phyloP scores from a whole-genome alignment of 2,797 vertebrate genomes.

The Tapirus indicus region DNA sequence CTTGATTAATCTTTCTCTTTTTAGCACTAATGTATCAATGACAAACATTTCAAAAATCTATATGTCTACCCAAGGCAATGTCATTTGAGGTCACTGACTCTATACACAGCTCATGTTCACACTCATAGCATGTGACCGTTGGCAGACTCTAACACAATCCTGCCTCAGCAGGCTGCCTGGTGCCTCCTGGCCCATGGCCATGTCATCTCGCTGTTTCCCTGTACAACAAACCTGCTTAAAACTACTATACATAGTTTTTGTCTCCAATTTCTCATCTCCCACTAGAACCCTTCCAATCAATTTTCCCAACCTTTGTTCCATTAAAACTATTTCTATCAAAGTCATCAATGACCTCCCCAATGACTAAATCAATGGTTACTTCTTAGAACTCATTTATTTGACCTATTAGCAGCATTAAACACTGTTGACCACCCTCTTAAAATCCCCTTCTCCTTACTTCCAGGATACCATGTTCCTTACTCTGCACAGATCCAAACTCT shows the following conservation, averaged over 20 bases:
- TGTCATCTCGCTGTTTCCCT: background rate
- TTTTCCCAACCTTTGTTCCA: background rate
- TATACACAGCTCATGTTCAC: background rate
- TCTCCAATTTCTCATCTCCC: background rate
- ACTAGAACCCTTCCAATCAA: background rate
- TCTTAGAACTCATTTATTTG: background rate
- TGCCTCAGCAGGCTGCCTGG: background rate
- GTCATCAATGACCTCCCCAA: background rate
- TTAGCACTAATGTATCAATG: background rate
- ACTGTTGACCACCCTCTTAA: background rate
- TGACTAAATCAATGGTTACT: background rate
- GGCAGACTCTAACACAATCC: background rate
- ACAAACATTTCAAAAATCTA: constrained; percentile 26
- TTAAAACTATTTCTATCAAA: background rate
- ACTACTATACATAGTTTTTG: background rate
- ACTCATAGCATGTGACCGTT: background rate
- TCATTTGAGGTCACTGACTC: background rate
- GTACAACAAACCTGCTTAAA: background rate
- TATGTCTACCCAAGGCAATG: background rate
- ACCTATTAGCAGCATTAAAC: background rate
- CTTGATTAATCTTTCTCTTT: constrained; percentile 4
- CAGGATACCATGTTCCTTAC: background rate
- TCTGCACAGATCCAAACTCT: background rate
- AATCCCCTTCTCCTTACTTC: background rate
- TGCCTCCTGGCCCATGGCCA: background rate